These are phyloP conservation scores for Mustelus asterias DNA, from an alignment of 2,113 vertebrate species.

Conservation along the genomic window DNA sequence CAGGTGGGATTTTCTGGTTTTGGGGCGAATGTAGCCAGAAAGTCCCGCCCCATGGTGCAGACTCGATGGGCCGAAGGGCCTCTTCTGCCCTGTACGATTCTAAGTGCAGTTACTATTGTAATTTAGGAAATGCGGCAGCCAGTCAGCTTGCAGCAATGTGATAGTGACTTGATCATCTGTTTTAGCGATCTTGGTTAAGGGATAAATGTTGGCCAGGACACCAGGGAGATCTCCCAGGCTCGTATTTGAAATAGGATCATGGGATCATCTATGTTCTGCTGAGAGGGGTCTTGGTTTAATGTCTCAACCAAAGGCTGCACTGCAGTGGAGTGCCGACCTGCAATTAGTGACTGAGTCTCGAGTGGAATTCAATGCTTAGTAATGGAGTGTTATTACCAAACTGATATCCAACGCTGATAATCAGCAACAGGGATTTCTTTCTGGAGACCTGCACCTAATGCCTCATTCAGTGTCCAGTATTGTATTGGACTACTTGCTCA, in stretches of 20 bases:
- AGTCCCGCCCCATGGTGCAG: too few species aligned
- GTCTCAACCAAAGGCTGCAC: neutral
- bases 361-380: neutral
- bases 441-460: neutral
- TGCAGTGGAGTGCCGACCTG: neutral
- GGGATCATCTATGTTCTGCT: neutral
- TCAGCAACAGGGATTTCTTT: neutral
- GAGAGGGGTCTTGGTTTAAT: neutral
- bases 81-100: too few species aligned
- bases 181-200: neutral
- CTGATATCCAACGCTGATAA: neutral
- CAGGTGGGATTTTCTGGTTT: too few species aligned
- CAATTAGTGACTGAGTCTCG: neutral
- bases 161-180: neutral
- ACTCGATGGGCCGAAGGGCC: too few species aligned
- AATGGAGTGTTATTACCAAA: neutral
- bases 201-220: neutral
- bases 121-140: neutral
- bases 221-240: neutral
- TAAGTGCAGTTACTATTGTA: neutral
- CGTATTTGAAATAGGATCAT: neutral
- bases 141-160: neutral
- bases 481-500: neutral
- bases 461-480: neutral
- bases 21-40: too few species aligned